Evolutionary conservation across 2,113 vertebrate genomes (phyloP).

Genomic region (Grammomys surdaster): DNA sequence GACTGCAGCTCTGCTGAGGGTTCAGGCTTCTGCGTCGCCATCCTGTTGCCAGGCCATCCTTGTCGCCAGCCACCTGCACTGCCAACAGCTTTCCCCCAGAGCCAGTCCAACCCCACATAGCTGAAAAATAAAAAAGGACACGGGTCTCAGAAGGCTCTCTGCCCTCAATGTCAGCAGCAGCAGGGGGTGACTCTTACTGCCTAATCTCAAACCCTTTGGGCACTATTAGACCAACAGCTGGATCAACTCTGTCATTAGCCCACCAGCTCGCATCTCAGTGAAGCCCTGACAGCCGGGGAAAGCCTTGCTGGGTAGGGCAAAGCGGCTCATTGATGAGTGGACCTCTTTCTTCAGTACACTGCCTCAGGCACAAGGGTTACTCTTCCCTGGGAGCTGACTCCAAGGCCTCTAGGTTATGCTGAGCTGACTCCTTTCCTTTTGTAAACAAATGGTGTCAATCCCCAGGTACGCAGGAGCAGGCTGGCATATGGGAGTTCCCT

Average conservation of each 20-base stretch:
- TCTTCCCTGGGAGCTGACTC: constrained; percentile 31
- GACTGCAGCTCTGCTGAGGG: neutral
- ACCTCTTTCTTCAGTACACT: constrained; percentile 1
- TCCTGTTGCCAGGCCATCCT: neutral
- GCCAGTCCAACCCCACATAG: neutral
- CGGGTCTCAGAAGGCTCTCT: neutral
- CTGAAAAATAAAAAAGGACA: constrained; percentile 21
- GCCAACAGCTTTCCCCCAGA: neutral
- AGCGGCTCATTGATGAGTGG: neutral
- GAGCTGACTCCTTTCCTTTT: neutral
- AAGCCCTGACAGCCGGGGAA: neutral
- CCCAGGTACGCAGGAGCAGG: neutral
- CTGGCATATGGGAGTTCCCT: neutral
- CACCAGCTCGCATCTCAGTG: neutral
- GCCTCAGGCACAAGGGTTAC: neutral
- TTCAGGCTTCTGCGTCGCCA: neutral
- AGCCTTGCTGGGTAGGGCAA: neutral
- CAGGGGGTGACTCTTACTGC: neutral
- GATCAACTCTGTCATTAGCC: neutral
- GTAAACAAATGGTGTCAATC: neutral
- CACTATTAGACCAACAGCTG: neutral
- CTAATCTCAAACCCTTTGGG: neutral
- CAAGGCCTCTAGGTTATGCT: neutral
- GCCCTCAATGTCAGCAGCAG: neutral
- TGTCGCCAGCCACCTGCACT: neutral